phyloP scores from a whole-genome alignment of 2,797 vertebrate genomes.

The Myotis pilosus region DNA sequence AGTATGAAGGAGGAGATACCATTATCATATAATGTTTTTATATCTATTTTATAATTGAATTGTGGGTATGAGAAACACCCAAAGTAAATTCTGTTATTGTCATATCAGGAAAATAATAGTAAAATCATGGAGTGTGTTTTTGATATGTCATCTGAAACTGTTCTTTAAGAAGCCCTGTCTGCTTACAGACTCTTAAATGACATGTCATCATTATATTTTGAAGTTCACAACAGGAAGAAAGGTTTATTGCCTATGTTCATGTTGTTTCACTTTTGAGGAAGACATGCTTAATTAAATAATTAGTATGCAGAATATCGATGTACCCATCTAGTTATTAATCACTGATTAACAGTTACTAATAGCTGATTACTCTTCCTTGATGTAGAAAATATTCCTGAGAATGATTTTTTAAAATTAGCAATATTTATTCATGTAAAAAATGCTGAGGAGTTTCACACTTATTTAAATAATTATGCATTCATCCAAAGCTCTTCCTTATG shows the following conservation, averaged over 20 bases:
- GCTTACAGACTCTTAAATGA: background rate
- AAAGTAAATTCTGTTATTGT: conserved; percentile 8
- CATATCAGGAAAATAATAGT: background rate
- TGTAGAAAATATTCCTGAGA: background rate
- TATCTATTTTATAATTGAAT: conserved; percentile 21
- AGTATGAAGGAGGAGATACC: background rate
- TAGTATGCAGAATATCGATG: background rate
- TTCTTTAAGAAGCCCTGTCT: background rate
- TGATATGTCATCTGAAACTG: conserved; percentile 20
- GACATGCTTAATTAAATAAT: conserved; percentile 28
- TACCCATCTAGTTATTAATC: conserved; percentile 13
- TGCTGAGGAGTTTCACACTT: background rate
- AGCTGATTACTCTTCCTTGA: conserved; percentile 20
- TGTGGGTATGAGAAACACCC: background rate
- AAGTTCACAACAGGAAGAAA: background rate
- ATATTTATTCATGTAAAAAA: background rate
- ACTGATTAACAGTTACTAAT: conserved; percentile 28
- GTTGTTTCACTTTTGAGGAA: conserved; percentile 31
- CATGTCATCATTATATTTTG: conserved; percentile 21
- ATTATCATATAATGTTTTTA: background rate
- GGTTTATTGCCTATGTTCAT: conserved; percentile 1
- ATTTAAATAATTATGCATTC: conserved; percentile 2
- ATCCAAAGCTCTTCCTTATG: background rate
- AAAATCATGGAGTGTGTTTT: conserved; percentile 8
- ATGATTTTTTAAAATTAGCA: background rate